Base-by-base conservation (phyloP, 2,113 vertebrate species). In the Callipepla californica region DNA sequence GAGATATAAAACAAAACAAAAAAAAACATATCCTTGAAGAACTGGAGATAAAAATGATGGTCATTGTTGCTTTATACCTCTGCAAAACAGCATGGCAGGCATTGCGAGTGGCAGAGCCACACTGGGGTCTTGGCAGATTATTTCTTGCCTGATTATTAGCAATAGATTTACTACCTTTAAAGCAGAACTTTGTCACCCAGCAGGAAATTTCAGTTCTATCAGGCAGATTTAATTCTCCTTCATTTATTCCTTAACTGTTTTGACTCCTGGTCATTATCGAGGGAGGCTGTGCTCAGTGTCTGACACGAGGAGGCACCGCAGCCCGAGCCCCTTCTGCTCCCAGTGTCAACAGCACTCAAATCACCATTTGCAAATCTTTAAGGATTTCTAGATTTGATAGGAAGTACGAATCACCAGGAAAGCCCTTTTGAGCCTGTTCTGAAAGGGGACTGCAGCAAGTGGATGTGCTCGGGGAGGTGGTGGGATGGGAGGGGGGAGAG, bases 101-200 rank as follows among this genome's bases (percentile, higher is more conserved):
- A 81, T 12, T 28, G n/a, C 9, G 78, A 89, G 45, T 30, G 84
- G 62, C 84, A 85, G 84, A 89, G 81, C 92, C 72, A 34, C 73
- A 90, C 89, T 77, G 2, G 75, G 63, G 80, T 82, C 59, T 77
- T 66, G 50, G 74, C 80, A 45, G 58, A 89, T 84, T 91, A 70
- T 77, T 93, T 74, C 84, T 89, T 82, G 75, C 84, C 75, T 80
- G 62, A 92, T 93, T 85, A 89, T 76, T 67, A 91, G 70, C 81
- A 85, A 42, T 80, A 87, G 91, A 94, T 94, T 95, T 87, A 53
- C 81, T 47, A 77, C 76, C 89, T 87, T 95, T 94, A 89, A 96
- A 93, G 91, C 45, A 55, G 78, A 92, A 85, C 85, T 94, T 85
- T 87, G 84, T 83, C 87, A 85, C 87, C 84, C 94, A 55, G 72